A percentile compares a stretch with the other conserved stretches of the same genome.
phyloP scores from a whole-genome alignment of 2,797 vertebrate species.

The Bradypodion pumilum region DNA sequence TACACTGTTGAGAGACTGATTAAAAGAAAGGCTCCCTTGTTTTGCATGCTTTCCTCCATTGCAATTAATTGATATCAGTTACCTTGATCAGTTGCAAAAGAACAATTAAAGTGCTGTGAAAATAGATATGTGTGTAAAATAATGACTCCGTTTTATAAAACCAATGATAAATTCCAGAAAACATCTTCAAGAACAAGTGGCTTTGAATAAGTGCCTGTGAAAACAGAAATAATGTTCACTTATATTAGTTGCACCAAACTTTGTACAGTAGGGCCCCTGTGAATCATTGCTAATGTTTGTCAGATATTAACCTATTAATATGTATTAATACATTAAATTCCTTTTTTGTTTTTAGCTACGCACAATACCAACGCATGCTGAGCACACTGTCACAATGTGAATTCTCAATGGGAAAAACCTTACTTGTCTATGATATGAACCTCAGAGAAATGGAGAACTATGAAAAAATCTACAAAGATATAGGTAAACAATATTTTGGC shows the following conservation, averaged over 20 bases:
- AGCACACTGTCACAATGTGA: slow-evolving; percentile 93
- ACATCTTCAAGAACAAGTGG: not conserved
- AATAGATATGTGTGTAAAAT: not conserved
- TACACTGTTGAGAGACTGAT: not conserved
- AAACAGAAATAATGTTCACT: not conserved
- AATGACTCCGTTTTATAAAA: rapidly evolving
- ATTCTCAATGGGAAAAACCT: slow-evolving; percentile 97
- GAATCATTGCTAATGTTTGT: not conserved
- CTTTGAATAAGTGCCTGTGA: not conserved
- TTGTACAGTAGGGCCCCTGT: not conserved
- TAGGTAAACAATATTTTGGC: slow-evolving; percentile 79
- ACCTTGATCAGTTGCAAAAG: not conserved
- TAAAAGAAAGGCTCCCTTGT: not conserved
- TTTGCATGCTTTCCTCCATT: not conserved
- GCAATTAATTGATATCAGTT: not conserved
- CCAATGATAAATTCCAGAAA: not conserved
- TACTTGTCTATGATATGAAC: slow-evolving; percentile 98
- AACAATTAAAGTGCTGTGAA: not conserved
- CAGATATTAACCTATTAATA: not conserved
- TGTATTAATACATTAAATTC: not conserved
- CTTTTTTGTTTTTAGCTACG: slow-evolving; percentile 79
- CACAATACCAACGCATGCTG: slow-evolving; percentile 95
- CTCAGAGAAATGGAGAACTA: slow-evolving; percentile 99
- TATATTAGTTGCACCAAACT: not conserved
- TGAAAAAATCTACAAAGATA: slow-evolving; percentile 93